Evolutionary conservation across 92 coral and sea anemone species (phyloP).

Genomic region (Palythoa grandiflora): DNA sequence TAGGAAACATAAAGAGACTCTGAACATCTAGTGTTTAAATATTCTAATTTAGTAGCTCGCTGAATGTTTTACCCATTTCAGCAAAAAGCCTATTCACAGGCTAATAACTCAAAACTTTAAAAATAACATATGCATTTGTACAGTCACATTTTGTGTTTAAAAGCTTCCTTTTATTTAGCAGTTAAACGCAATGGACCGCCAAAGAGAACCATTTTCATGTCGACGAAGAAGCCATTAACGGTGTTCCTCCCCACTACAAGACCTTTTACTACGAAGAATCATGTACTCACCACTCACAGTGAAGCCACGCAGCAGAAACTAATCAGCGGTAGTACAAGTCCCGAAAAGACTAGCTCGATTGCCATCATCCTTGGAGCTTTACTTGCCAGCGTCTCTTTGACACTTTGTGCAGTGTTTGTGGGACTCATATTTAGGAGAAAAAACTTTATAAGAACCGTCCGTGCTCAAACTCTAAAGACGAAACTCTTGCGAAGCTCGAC

Average conservation of each 20-base stretch:
- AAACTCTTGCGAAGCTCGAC: not conserved
- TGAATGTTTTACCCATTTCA: too few species aligned
- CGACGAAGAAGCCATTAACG: not conserved
- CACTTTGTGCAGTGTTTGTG: not conserved
- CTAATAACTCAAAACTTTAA: too few species aligned
- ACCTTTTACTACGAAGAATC: not conserved
- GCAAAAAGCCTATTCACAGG: too few species aligned
- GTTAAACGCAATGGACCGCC: constrained; percentile 9
- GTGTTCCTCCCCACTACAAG: not conserved
- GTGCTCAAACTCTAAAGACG: not conserved
- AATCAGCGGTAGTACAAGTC: not conserved
- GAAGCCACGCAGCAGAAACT: not conserved
- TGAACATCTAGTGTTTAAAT: too few species aligned
- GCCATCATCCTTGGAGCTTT: not conserved
- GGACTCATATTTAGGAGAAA: not conserved
- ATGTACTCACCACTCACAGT: not conserved
- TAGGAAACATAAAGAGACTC: too few species aligned
- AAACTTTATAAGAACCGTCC: not conserved
- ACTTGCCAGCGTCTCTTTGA: not conserved
- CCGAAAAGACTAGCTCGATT: not conserved
- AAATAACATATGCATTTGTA: too few species aligned
- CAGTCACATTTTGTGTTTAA: too few species aligned
- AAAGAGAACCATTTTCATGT: too few species aligned
- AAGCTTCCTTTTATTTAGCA: not conserved
- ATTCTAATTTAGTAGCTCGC: too few species aligned